Conservation (phyloP, 23 tunicate species). For the Ascidia mentula region DNA sequence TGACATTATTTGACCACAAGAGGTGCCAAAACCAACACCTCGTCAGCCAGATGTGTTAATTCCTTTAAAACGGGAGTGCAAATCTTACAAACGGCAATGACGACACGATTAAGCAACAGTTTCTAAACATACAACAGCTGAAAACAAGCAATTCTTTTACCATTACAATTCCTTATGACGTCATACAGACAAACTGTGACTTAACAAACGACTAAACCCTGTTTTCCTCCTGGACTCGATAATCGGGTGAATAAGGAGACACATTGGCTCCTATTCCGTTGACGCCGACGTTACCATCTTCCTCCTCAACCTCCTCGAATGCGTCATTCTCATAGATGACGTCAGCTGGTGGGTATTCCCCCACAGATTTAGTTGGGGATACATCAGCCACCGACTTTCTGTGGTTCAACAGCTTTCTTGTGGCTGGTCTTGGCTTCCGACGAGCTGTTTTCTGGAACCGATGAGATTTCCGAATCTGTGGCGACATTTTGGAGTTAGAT, state of each 20-base stretch:
- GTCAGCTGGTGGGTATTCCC: not conserved
- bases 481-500: no score
- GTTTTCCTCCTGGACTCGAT: not conserved
- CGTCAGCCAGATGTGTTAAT: no score
- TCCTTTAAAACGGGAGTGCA: no score
- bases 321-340: slow-evolving; percentile 13
- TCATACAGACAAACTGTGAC: not conserved
- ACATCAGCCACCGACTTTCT: not conserved
- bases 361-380: not conserved
- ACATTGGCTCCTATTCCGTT: not conserved
- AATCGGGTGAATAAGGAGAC: not conserved
- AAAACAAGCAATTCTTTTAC: not conserved
- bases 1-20: no score
- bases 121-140: no score
- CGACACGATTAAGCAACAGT: no score
- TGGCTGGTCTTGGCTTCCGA: not conserved
- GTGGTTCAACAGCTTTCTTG: not conserved
- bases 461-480: not conserved
- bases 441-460: not conserved
- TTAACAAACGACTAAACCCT: not conserved
- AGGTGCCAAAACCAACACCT: no score
- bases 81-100: no score
- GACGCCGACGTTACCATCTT: not conserved
- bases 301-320: slow-evolving; percentile 14
- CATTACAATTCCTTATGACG: not conserved